Evolutionary conservation across 2,797 vertebrate genomes (phyloP).

Genomic region (Gephyroberyx darwinii): DNA sequence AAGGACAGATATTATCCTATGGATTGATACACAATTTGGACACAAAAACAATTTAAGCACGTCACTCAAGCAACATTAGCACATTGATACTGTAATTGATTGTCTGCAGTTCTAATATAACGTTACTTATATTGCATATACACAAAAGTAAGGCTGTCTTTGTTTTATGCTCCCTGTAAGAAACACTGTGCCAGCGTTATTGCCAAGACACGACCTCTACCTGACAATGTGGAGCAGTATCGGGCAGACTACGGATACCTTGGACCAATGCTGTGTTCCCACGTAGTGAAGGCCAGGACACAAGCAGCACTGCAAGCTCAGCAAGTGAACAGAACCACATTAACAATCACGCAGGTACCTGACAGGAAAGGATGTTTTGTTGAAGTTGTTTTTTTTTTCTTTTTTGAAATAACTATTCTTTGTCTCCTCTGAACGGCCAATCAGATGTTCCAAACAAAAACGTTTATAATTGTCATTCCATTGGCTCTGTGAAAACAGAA

Average conservation of each 20-base stretch:
- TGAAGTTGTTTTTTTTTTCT: not conserved
- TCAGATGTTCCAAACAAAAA: not conserved
- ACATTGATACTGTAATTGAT: not conserved
- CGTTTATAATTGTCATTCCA: not conserved
- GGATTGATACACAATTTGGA: not conserved
- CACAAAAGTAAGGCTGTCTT: not conserved
- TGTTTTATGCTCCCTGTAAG: constrained; percentile 52
- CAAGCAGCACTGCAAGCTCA: constrained; percentile 93
- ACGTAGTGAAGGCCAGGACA: constrained; percentile 90
- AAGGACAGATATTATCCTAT: not conserved
- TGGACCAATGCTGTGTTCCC: constrained; percentile 89
- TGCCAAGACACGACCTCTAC: constrained; percentile 82
- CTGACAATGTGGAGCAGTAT: constrained; percentile 89
- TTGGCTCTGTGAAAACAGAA: not conserved
- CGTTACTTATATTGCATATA: not conserved
- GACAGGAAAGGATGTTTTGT: not conserved
- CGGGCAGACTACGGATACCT: constrained; percentile 89
- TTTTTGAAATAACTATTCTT: not conserved
- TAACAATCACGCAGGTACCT: constrained; percentile 93
- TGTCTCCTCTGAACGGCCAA: not conserved
- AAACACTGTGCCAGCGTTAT: constrained; percentile 87
- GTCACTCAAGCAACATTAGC: not conserved
- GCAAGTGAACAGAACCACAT: constrained; percentile 92
- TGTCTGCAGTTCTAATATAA: not conserved
- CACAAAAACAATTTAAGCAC: not conserved